A percentile compares a stretch with the other conserved stretches of the same genome.
Evolutionary conservation across 2,797 vertebrate genomes (phyloP).

Genomic region (Crenichthys baileyi): DNA sequence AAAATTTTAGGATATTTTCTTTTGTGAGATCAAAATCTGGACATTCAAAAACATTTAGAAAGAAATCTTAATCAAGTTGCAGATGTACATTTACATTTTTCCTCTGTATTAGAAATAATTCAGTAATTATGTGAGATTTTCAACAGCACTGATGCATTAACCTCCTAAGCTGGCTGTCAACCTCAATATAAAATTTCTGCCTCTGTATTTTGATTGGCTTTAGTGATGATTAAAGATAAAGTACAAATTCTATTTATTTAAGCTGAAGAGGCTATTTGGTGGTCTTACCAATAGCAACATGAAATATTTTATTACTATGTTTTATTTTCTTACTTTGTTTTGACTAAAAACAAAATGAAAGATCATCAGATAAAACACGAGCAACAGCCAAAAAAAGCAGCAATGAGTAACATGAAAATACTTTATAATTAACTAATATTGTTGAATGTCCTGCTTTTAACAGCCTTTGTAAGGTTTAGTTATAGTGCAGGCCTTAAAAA

Average conservation of each 20-base stretch:
- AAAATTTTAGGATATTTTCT: neutral
- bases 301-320: neutral
- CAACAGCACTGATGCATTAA: neutral
- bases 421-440: neutral
- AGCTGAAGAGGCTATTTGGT: neutral
- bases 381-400: neutral
- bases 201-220: neutral
- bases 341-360: neutral
- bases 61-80: neutral
- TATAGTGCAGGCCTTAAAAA: neutral
- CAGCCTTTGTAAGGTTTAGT: neutral
- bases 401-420: neutral
- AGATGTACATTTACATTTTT: neutral
- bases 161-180: neutral
- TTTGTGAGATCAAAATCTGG: neutral
- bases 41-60: neutral
- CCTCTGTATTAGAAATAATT: neutral
- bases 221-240: neutral
- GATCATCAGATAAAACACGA: neutral
- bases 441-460: neutral
- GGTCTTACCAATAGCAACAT: neutral
- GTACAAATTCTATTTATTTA: neutral
- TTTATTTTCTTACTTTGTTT: neutral
- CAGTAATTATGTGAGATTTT: neutral
- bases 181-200: neutral